phyloP scores from a whole-genome alignment of 2,113 vertebrate genomes.

The Salvelinus fontinalis region DNA sequence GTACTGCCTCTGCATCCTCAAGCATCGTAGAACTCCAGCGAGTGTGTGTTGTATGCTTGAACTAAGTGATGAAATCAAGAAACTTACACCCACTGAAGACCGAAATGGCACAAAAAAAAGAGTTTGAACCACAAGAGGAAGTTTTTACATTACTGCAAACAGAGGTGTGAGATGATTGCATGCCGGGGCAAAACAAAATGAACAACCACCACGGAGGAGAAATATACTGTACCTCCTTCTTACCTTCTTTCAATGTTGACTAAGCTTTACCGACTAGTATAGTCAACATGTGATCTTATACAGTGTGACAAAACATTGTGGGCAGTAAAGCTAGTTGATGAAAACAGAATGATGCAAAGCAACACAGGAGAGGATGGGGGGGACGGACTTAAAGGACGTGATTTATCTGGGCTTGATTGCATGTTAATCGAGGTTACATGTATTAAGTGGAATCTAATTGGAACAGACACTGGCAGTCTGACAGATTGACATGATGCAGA shows the following conservation, averaged over 20 bases:
- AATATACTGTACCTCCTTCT: conserved; percentile 2
- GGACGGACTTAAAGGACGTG: conserved; percentile 80
- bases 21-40: conserved; percentile 51
- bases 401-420: conserved; percentile 87
- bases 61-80: conserved; percentile 72
- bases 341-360: conserved; percentile 77
- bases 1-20: conserved; percentile 59
- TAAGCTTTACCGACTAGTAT: conserved; percentile 34
- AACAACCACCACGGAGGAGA: conserved; percentile 31
- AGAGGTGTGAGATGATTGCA: conserved; percentile 17
- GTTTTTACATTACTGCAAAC: conserved; percentile 27
- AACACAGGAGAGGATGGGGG: conserved; percentile 62
- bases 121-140: conserved; percentile 43
- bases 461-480: conserved; percentile 85
- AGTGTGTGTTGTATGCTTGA: conserved; percentile 67
- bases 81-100: conserved; percentile 63
- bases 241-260: conserved; percentile 8
- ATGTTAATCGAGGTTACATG: conserved; percentile 86
- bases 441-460: conserved; percentile 88
- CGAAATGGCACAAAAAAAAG: conserved; percentile 57
- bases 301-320: conserved; percentile 37
- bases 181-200: conserved; percentile 6
- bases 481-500: conserved; percentile 87
- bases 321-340: conserved; percentile 57
- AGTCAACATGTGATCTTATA: conserved; percentile 48